Evolutionary conservation across 2,113 vertebrate species (phyloP).

Genomic region (Hassar affinis): DNA sequence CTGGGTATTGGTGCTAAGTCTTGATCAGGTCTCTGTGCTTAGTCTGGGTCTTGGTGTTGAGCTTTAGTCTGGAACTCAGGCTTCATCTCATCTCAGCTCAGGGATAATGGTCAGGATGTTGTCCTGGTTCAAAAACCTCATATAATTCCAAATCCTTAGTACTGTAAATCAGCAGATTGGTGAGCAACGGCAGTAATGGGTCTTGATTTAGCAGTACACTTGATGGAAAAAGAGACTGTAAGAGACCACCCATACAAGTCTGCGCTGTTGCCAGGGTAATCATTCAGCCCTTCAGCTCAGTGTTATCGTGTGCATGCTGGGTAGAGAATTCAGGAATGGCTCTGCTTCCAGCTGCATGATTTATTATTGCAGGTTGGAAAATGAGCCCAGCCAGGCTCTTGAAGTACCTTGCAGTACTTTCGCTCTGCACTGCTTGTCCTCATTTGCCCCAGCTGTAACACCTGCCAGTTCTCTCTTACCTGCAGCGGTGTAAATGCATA

Average conservation of each 20-base stretch:
- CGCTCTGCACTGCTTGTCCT: not conserved
- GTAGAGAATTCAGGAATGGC: not conserved
- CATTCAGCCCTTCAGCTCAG: not conserved
- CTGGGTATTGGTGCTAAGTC: not conserved
- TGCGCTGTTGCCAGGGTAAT: not conserved
- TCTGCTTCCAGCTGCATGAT: not conserved
- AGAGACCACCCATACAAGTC: not conserved
- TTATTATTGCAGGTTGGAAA: slow-evolving; percentile 1
- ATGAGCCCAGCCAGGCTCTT: not conserved
- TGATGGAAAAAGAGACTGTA: not conserved
- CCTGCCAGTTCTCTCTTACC: not conserved
- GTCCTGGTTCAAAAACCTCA: not conserved
- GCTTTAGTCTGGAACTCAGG: not conserved
- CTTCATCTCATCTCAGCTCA: no score
- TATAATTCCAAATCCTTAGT: not conserved
- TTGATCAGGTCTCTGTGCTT: not conserved
- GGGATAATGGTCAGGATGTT: not conserved
- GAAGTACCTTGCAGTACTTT: not conserved
- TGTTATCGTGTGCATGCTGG: not conserved
- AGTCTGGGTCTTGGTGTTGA: not conserved
- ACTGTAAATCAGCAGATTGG: not conserved
- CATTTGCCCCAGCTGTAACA: not conserved
- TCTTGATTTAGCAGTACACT: not conserved
- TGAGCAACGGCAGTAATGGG: not conserved
- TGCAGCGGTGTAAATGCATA: not conserved